Conservation (phyloP, 2,888 invertebrate species). For the Suillia variegata region DNA sequence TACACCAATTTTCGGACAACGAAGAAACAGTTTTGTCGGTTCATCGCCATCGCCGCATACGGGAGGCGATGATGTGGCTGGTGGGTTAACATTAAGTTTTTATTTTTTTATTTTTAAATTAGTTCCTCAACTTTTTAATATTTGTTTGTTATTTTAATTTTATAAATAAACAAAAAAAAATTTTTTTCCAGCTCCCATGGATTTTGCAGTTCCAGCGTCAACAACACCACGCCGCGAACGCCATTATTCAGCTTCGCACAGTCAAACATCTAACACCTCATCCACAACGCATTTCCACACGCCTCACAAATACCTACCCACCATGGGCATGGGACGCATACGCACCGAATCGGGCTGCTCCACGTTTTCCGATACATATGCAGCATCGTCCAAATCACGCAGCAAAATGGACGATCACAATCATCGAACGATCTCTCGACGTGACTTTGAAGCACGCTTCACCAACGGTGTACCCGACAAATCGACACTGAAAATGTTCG, state of each 20-base stretch:
- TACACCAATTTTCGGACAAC: constrained; percentile 69
- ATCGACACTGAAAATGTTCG: constrained; percentile 83
- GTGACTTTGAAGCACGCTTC: constrained; percentile 51
- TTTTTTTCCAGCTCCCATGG: constrained; percentile 16
- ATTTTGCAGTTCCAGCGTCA: constrained; percentile 36
- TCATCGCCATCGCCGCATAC: constrained; percentile 54
- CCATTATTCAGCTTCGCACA: constrained; percentile 44
- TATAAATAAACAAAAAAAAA: no score
- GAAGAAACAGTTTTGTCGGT: constrained; percentile 71
- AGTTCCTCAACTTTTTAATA: no score
- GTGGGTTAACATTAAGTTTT: no score
- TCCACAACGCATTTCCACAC: constrained; percentile 34
- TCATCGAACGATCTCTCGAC: constrained; percentile 50
- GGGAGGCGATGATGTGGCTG: constrained; percentile 22
- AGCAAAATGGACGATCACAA: constrained; percentile 63
- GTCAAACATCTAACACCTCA: constrained; percentile 16
- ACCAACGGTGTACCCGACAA: constrained; percentile 65
- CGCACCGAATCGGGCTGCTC: constrained; percentile 61
- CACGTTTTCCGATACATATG: constrained; percentile 49
- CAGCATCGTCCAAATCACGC: constrained; percentile 34
- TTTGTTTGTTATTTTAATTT: no score
- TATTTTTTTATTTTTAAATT: neutral
- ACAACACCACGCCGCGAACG: constrained; percentile 47
- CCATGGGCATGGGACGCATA: constrained; percentile 49
- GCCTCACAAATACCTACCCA: constrained; percentile 42